These are phyloP conservation scores for Metalampra italica DNA, from an alignment of 2,888 invertebrate species.

Conservation along the genomic window DNA sequence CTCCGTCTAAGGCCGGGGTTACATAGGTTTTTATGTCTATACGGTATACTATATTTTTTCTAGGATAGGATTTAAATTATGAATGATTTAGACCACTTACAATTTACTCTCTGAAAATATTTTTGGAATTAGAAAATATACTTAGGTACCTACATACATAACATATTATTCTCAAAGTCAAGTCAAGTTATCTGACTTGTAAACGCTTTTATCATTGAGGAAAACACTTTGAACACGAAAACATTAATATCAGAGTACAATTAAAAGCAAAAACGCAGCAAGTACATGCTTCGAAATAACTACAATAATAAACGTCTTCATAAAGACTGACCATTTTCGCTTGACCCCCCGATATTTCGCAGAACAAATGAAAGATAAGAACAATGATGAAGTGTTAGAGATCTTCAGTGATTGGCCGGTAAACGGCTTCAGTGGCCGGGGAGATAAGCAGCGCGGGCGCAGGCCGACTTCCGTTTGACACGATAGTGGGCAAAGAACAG, in stretches of 20 bases:
- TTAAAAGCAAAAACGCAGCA: background rate
- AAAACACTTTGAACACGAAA: too few relatives aligned
- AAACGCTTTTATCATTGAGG: too few relatives aligned
- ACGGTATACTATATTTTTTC: too few relatives aligned
- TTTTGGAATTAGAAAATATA: too few relatives aligned
- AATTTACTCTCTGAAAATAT: too few relatives aligned
- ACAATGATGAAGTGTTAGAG: slow-evolving; percentile 31
- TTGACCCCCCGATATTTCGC: slow-evolving; percentile 36
- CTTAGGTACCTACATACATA: too few relatives aligned
- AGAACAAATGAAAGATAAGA: slow-evolving; percentile 37
- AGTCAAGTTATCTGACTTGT: too few relatives aligned
- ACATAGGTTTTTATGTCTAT: too few relatives aligned
- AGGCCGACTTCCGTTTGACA: slow-evolving; percentile 40
- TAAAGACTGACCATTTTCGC: slow-evolving; percentile 26
- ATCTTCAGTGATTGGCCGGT: slow-evolving; percentile 44
- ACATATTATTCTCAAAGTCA: too few relatives aligned
- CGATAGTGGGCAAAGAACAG: slow-evolving; percentile 46
- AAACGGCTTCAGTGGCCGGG: slow-evolving; percentile 36
- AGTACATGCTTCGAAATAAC: slow-evolving; percentile 1
- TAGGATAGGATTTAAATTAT: too few relatives aligned
- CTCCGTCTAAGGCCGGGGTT: slow-evolving; percentile 17
- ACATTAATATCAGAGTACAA: background rate
- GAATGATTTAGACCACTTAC: too few relatives aligned
- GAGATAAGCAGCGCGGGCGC: slow-evolving; percentile 49
- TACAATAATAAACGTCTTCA: slow-evolving; percentile 22